phyloP scores from a whole-genome alignment of 2,888 invertebrate genomes.

The Acanthosepion lycidas region DNA sequence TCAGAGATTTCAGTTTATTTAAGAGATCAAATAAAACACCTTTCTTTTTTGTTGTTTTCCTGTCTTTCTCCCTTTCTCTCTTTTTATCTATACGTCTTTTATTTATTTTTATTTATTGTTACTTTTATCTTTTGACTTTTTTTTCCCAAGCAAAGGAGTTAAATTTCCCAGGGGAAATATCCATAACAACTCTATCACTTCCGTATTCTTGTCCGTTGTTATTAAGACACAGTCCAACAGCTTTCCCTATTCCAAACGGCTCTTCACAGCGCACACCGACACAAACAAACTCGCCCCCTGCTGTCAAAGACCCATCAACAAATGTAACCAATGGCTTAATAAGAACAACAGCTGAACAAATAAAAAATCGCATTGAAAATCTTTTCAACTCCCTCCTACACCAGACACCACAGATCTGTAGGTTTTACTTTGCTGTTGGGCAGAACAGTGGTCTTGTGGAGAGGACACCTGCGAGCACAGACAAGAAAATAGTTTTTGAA shows the following conservation, averaged over 20 bases:
- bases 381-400: background rate
- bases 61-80: background rate
- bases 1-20: background rate
- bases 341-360: slow-evolving; percentile 9
- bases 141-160: background rate
- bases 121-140: background rate
- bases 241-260: background rate
- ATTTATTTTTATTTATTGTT: background rate
- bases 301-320: background rate
- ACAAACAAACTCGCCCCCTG: background rate
- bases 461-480: no score
- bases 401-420: no score
- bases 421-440: no score
- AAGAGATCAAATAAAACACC: background rate
- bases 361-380: background rate
- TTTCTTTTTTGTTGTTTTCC: background rate
- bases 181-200: slow-evolving; percentile 2
- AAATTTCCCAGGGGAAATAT: background rate
- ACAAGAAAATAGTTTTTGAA: no score
- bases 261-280: background rate
- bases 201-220: background rate
- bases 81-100: background rate
- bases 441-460: no score
- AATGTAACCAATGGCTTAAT: slow-evolving; percentile 2
- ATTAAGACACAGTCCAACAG: background rate